Evolutionary conservation across 2,888 invertebrate species (phyloP), one percentile per base, ranked within the genome.

Genomic region (Rotaria sp.): DNA sequence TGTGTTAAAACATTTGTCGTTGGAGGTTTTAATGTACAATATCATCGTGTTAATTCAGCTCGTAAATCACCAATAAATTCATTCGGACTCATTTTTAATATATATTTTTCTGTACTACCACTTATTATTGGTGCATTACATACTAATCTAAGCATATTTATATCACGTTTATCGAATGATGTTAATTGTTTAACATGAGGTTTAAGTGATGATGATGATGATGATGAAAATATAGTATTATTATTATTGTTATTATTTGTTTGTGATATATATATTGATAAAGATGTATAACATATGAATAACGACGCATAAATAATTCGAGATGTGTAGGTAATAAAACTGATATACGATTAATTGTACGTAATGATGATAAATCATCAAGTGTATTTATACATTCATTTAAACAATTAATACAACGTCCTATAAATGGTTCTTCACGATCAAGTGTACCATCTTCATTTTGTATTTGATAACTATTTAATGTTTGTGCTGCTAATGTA

Each of bases 31-130:
- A 80, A n/a, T 80, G 80, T 80, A n/a, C 45, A 80, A 95, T 96
- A 96, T 96, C 96, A 96, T 88, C 95, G 94, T n/a, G 95, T 95
- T 86, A 96, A 95, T 92, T 96, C 96, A 0, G 96, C 96, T 88
- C 96, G 93, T 85, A 97, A 92, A 91, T 96, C 96, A 8, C 96
- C 96, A 48, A 97, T 94, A 88, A 95, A 94, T 92, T 96, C 96
- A n/a, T 94, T 94, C 75, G 94, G 94, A 88, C 94, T 93, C 91
- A 97, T 93, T 88, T 95, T 94, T 26, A 97, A 92, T 38, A 94
- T 93, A 38, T 96, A 92, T 91, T 96, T 86, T 80, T 80, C 80
- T 80, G 80, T 80, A 1, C 45, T n/a, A 80, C 75, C 59, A 45
- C 55, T 67, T 26, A 74, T 74, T 35, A 67, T 84, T 4, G 84